Conservation (phyloP, 1,140 invertebrate genomes). For the Potamilus streckersoni region DNA sequence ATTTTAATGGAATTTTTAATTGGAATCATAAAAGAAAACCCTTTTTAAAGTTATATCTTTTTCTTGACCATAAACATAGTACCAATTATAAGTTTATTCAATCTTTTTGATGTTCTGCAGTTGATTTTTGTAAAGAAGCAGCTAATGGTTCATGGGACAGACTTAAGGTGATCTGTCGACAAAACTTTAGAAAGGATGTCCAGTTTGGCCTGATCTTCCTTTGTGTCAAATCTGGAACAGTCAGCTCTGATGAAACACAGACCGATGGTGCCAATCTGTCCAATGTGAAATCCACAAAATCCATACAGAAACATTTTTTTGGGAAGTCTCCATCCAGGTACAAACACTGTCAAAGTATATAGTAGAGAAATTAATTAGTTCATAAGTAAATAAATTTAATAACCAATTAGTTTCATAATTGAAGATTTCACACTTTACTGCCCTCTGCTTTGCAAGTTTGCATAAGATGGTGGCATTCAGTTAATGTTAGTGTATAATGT, state of each 20-base stretch:
- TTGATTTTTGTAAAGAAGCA: slow-evolving; percentile 47
- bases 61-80: neutral
- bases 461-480: no score
- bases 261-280: neutral
- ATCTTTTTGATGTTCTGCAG: slow-evolving; percentile 37
- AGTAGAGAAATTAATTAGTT: no score
- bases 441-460: no score
- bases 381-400: no score
- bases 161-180: slow-evolving; percentile 55
- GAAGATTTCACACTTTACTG: no score
- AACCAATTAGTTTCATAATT: no score
- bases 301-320: slow-evolving; percentile 55
- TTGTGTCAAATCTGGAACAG: slow-evolving; percentile 28
- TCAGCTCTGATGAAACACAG: neutral
- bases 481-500: no score
- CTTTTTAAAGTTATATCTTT: neutral
- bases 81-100: neutral
- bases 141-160: slow-evolving; percentile 54
- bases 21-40: neutral
- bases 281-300: slow-evolving; percentile 30
- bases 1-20: neutral
- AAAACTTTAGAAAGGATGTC: slow-evolving; percentile 52
- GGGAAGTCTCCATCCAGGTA: slow-evolving; percentile 20
- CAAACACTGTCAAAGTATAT: no score
- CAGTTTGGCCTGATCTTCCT: slow-evolving; percentile 63